Evolutionary conservation across 2,113 vertebrate genomes (phyloP).

Genomic region (Scopus umbretta): DNA sequence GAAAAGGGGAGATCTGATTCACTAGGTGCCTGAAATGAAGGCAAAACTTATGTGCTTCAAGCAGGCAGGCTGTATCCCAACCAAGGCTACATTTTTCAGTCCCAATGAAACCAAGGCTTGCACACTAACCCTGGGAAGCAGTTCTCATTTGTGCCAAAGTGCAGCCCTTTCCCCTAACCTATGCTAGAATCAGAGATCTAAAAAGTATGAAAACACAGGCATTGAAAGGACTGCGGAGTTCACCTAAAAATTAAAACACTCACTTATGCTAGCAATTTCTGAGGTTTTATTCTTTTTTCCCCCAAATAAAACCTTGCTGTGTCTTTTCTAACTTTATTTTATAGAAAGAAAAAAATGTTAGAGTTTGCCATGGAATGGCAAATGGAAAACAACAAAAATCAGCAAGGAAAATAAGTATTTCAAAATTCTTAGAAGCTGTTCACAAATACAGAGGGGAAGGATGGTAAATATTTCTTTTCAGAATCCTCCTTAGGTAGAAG

Average conservation of each 20-base stretch:
- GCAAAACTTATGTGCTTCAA: background rate
- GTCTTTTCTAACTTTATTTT: background rate
- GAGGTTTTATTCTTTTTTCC: background rate
- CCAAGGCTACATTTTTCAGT: background rate
- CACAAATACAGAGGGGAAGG: background rate
- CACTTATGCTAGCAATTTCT: background rate
- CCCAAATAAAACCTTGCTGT: background rate
- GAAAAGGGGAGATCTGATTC: background rate
- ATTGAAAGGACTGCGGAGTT: background rate
- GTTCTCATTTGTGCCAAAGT: background rate
- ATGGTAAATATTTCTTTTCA: background rate
- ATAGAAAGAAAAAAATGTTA: background rate
- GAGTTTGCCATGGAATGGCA: background rate
- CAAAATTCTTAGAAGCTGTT: background rate
- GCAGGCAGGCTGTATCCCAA: background rate
- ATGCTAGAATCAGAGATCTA: background rate
- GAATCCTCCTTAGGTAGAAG: background rate
- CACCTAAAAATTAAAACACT: background rate
- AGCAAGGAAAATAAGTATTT: background rate
- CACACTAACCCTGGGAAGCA: background rate
- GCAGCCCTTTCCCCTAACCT: background rate
- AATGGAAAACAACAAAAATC: background rate
- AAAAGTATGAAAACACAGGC: background rate
- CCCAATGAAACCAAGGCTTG: background rate
- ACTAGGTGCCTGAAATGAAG: background rate